These are phyloP conservation scores for Agapornis canus DNA, from an alignment of 2,797 vertebrate species.

Conservation along the genomic window DNA sequence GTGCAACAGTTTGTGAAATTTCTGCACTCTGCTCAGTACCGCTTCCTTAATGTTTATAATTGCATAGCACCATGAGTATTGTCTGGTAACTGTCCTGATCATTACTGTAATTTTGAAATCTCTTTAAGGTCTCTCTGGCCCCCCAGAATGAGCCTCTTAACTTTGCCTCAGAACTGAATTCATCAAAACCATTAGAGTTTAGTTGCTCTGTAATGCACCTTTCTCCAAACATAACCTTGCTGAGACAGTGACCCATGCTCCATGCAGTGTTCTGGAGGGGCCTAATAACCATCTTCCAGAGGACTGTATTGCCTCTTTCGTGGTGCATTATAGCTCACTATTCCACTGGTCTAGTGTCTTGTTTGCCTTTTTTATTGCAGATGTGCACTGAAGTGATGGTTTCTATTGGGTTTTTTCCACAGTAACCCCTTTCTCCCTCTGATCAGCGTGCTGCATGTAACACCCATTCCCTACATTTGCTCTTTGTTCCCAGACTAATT, in stretches of 20 bases:
- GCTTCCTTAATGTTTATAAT: constrained; percentile 9
- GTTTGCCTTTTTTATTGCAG: constrained; percentile 68
- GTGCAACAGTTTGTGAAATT: neutral
- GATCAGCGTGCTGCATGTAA: neutral
- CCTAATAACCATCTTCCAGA: constrained; percentile 37
- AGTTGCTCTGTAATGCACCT: constrained; percentile 12
- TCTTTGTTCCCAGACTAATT: constrained; percentile 57
- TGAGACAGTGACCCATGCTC: constrained; percentile 44
- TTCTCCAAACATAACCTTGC: constrained; percentile 50
- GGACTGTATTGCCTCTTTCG: constrained; percentile 12
- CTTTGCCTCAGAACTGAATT: constrained; percentile 7
- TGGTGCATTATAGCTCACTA: constrained; percentile 12
- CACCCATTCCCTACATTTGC: constrained; percentile 16
- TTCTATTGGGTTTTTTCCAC: neutral
- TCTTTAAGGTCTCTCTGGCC: neutral
- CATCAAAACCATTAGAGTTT: neutral
- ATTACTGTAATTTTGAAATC: constrained; percentile 6
- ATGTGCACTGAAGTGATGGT: constrained; percentile 44
- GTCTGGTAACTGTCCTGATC: neutral
- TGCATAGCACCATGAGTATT: neutral
- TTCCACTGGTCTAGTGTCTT: constrained; percentile 18
- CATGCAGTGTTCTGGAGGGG: neutral
- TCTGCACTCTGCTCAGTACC: neutral
- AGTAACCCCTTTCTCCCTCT: constrained; percentile 10
- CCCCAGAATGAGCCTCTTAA: constrained; percentile 13